Base-by-base conservation (phyloP, 2,113 vertebrate species). In the Leptobrachium ailaonicum region DNA sequence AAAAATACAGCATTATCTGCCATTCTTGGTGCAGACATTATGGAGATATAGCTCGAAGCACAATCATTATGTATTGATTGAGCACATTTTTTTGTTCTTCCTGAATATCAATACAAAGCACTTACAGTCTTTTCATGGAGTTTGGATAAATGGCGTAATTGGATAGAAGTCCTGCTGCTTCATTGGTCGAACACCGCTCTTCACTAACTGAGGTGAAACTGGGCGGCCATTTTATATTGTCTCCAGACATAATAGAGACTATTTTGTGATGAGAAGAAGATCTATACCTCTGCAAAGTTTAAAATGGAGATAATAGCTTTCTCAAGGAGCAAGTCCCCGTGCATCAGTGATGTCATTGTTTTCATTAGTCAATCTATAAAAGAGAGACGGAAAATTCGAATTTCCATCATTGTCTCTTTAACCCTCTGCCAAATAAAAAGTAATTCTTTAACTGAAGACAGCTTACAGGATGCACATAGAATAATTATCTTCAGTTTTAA, bases 11-110 rank as follows among this genome's bases (percentile, higher is more conserved):
- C 20, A 32, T 32, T 32, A 32, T 32, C 20, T 32, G 20, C 20
- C 0, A 32, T 32, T 32, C 20, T 32, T 5, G 47, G n/a, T 45
- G 41, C 40, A 62, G 8, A 40, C 40, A 62, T 70, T 70, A 12
- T 11, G 53, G 43, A 1, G 4, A 41, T 60, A 60, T 77, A 14
- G 66, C 54, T 77, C 42, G 43, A 63, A 71, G 67, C 42, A 69
- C 6, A 47, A 69, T 77, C 50, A 62, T n/a, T 42, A 45, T 69
- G n/a, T 71, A 78, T 70, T 62, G 76, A 78, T 71, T 3, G 69
- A 32, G 20, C 76, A 60, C 11, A 42, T 41, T 78, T 53, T 62
- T 77, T 40, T 43, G 3, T 53, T 50, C 2, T 11, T 43, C 6
- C 67, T 47, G 32, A 69, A 71, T 10, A 20, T 58, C 56, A 60